Evolutionary conservation across 2,797 vertebrate species (phyloP).

Genomic region (Ctenopoma kingsleyae): DNA sequence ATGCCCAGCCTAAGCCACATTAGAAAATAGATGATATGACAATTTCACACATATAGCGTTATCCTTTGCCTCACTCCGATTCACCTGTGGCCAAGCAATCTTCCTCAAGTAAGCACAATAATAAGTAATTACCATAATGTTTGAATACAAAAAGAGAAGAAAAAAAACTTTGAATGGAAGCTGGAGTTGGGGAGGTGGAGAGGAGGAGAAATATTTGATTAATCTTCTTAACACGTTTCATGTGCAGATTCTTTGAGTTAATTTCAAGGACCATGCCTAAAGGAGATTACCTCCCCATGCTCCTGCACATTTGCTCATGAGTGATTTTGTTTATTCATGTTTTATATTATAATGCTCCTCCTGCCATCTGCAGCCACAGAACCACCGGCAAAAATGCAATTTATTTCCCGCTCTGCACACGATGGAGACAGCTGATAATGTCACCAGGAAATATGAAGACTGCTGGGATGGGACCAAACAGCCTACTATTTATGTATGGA

Average conservation of each 20-base stretch:
- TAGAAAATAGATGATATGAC: constrained; percentile 77
- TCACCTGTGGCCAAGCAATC: constrained; percentile 84
- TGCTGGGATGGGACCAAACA: constrained; percentile 85
- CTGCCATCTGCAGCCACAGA: constrained; percentile 81
- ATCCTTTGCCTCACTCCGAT: constrained; percentile 74
- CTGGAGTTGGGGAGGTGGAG: constrained; percentile 41
- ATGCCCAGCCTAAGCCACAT: constrained; percentile 64
- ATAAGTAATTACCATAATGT: constrained; percentile 84
- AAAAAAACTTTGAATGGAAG: constrained; percentile 72
- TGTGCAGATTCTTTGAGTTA: constrained; percentile 87
- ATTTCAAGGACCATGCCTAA: constrained; percentile 87
- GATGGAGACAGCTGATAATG: constrained; percentile 88
- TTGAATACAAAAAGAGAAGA: constrained; percentile 65
- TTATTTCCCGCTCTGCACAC: constrained; percentile 85
- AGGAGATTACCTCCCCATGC: constrained; percentile 87
- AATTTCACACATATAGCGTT: constrained; percentile 72
- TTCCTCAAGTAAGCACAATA: constrained; percentile 82
- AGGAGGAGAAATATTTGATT: constrained; percentile 83
- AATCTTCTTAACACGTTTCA: constrained; percentile 87
- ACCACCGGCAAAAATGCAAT: constrained; percentile 86
- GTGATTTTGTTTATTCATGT: constrained; percentile 90
- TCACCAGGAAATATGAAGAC: constrained; percentile 87
- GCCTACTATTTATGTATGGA: constrained; percentile 88
- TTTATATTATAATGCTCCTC: constrained; percentile 88
- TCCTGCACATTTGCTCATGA: constrained; percentile 88